Evolutionary conservation across 2,797 vertebrate genomes (phyloP).

Genomic region (Scyliorhinus canicula): DNA sequence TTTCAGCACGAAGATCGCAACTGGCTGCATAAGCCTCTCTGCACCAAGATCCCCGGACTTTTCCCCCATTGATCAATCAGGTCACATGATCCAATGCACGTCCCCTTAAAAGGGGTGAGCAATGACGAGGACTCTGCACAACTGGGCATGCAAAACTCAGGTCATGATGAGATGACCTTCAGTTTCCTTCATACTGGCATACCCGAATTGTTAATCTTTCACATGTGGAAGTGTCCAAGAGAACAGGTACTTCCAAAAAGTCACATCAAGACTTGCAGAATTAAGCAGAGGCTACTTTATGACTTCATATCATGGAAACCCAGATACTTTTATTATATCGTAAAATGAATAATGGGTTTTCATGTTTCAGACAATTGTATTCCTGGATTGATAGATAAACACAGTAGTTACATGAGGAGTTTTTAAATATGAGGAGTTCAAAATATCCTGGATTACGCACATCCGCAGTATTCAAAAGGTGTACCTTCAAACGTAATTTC

Average conservation of each 20-base stretch:
- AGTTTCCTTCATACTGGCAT: not conserved
- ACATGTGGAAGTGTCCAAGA: not conserved
- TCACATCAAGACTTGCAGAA: not conserved
- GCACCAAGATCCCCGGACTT: too few relatives aligned
- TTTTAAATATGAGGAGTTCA: not conserved
- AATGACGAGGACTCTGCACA: too few relatives aligned
- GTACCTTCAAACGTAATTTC: not conserved
- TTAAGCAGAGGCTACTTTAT: not conserved
- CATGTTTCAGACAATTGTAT: not conserved
- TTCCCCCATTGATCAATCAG: too few relatives aligned
- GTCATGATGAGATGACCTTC: not conserved
- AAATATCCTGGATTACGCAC: not conserved
- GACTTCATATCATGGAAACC: not conserved
- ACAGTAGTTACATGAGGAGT: not conserved
- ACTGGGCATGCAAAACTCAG: not conserved
- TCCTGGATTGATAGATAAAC: not conserved
- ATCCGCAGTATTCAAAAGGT: not conserved
- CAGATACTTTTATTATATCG: not conserved
- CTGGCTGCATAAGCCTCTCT: too few relatives aligned
- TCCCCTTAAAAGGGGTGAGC: too few relatives aligned
- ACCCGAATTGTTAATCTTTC: not conserved
- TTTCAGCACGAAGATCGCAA: too few relatives aligned
- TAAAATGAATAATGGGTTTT: not conserved
- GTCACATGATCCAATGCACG: too few relatives aligned
- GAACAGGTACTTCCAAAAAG: not conserved